phyloP scores from a whole-genome alignment of 1,140 invertebrate species.

The Halotydeus destructor region DNA sequence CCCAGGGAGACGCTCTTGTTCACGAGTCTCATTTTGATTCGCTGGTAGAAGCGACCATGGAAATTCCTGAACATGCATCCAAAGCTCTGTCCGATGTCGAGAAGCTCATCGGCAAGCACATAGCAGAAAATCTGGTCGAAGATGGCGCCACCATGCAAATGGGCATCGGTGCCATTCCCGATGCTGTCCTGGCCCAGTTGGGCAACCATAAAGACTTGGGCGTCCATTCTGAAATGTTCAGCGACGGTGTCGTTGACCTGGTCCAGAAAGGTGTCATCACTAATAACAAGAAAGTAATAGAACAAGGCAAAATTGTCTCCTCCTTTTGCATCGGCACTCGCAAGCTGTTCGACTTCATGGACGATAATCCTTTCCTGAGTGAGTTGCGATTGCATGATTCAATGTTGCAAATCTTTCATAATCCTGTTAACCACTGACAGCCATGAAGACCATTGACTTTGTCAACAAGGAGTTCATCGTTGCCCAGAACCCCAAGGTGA shows the following conservation, averaged over 20 bases:
- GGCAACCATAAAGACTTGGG: constrained; percentile 71
- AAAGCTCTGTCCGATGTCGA: constrained; percentile 44
- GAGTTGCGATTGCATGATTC: too few relatives aligned
- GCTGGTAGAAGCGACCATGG: constrained; percentile 48
- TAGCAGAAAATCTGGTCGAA: constrained; percentile 68
- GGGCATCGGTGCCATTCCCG: constrained; percentile 54
- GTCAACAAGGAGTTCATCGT: constrained; percentile 62
- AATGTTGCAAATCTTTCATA: too few relatives aligned
- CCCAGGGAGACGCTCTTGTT: constrained; percentile 61
- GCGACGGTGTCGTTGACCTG: constrained; percentile 66
- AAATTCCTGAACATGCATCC: constrained; percentile 45
- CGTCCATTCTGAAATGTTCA: constrained; percentile 85
- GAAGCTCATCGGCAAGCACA: constrained; percentile 55
- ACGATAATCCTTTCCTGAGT: constrained; percentile 55
- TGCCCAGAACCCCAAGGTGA: constrained; percentile 64
- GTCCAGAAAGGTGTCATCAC: constrained; percentile 60
- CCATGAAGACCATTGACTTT: constrained; percentile 65
- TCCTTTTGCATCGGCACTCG: constrained; percentile 70
- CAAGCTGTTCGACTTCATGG: constrained; percentile 67
- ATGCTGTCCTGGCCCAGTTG: constrained; percentile 55
- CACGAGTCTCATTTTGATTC: constrained; percentile 69
- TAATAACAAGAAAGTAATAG: constrained; percentile 54
- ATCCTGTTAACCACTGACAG: constrained; percentile 32
- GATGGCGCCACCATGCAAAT: constrained; percentile 83
- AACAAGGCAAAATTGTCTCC: constrained; percentile 61